phyloP scores from a whole-genome alignment of 2,113 vertebrate species.

The Dascyllus trimaculatus region DNA sequence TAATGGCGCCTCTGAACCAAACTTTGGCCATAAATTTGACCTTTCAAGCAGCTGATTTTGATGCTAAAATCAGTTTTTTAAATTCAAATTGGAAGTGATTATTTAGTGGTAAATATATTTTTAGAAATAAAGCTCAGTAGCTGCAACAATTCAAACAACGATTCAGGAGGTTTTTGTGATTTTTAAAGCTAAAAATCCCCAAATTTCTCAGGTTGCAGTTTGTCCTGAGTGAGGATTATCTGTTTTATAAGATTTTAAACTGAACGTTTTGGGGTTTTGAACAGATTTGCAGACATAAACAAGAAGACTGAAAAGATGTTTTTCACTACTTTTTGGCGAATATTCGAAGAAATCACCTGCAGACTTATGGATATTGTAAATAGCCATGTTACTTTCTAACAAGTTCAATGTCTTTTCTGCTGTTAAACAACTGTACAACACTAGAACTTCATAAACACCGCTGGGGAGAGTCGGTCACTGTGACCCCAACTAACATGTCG shows the following conservation, averaged over 20 bases:
- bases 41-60: neutral
- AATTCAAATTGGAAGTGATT: neutral
- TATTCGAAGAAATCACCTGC: neutral
- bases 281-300: neutral
- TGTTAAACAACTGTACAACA: neutral
- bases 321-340: neutral
- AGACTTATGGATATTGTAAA: neutral
- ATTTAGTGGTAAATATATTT: neutral
- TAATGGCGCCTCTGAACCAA: conserved; percentile 15
- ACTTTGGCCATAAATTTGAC: neutral
- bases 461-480: conserved; percentile 7
- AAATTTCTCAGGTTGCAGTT: neutral
- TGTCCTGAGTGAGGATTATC: neutral
- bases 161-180: neutral
- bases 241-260: neutral
- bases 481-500: conserved; percentile 12
- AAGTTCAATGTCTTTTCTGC: neutral
- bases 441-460: neutral
- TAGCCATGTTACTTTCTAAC: neutral
- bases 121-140: neutral
- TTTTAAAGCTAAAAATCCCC: neutral
- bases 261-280: neutral
- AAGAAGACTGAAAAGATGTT: neutral
- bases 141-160: too few relatives aligned
- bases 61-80: neutral